Conservation (phyloP, 2,888 invertebrate species). For the Psylliodes chrysocephalus region DNA sequence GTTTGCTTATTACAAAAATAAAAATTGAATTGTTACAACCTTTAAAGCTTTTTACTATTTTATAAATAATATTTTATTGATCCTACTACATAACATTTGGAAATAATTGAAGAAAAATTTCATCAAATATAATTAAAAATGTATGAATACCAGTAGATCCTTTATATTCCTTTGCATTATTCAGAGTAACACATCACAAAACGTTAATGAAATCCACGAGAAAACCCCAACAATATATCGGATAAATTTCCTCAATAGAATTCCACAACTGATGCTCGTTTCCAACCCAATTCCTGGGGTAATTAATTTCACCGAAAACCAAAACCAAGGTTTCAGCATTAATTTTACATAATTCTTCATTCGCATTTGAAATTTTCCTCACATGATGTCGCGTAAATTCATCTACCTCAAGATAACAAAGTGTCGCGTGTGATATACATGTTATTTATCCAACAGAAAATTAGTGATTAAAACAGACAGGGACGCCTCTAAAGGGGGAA, state of each 20-base stretch:
- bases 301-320: conserved; percentile 33
- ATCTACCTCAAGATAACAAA: conserved; percentile 44
- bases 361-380: conserved; percentile 34
- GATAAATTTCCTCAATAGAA: conserved; percentile 16
- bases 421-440: conserved; percentile 44
- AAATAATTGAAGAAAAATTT: too few relatives aligned
- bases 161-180: background rate
- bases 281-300: conserved; percentile 21
- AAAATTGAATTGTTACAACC: too few relatives aligned
- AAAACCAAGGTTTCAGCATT: conserved; percentile 36
- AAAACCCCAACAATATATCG: conserved; percentile 12
- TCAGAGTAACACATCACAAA: background rate
- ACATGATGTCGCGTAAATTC: conserved; percentile 35
- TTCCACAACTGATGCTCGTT: conserved; percentile 26
- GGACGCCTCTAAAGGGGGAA: too few relatives aligned
- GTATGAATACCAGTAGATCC: too few relatives aligned
- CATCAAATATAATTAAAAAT: too few relatives aligned
- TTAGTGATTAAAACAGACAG: conserved; percentile 52
- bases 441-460: conserved; percentile 49
- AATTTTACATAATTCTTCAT: conserved; percentile 41
- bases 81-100: too few relatives aligned
- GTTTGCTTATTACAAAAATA: too few relatives aligned
- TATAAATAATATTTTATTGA: too few relatives aligned
- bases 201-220: background rate
- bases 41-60: too few relatives aligned